Conservation (phyloP, 2,888 invertebrate species). For the Nomada fabriciana region DNA sequence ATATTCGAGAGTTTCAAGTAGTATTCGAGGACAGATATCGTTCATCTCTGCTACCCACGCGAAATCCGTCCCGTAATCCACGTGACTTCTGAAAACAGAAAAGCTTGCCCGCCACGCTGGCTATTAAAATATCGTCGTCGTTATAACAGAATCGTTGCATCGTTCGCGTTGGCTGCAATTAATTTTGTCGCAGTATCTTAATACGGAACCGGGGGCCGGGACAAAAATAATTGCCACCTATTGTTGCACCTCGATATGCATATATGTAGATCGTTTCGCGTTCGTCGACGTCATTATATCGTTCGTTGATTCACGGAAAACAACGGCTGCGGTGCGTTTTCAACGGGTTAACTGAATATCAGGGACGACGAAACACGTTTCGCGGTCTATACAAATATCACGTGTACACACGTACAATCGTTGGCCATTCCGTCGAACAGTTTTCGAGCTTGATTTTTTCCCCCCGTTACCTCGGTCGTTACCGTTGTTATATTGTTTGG, state of each 20-base stretch:
- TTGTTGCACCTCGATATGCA: conserved; percentile 3
- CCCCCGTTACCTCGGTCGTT: neutral
- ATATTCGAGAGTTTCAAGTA: no score
- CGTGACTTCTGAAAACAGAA: conserved; percentile 6
- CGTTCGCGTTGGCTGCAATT: conserved; percentile 20
- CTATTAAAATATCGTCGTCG: conserved; percentile 14
- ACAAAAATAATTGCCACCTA: conserved; percentile 44
- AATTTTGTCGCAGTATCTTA: conserved; percentile 27
- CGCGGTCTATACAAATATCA: conserved; percentile 1
- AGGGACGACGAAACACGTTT: neutral
- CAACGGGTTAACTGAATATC: neutral
- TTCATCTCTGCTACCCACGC: neutral
- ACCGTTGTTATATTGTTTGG: neutral
- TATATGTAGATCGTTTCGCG: conserved; percentile 18
- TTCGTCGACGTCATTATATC: conserved; percentile 20
- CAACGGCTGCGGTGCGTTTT: neutral
- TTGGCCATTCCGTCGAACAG: conserved; percentile 4
- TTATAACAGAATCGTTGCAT: neutral
- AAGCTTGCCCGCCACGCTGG: neutral
- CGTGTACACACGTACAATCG: neutral
- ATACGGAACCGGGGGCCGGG: neutral
- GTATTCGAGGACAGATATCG: no score
- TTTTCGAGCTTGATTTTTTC: conserved; percentile 16
- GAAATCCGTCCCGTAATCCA: neutral
- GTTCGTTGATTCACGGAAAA: neutral